These are phyloP conservation scores for Itoplectis maculator DNA, from an alignment of 2,888 invertebrate species.

Conservation along the genomic window DNA sequence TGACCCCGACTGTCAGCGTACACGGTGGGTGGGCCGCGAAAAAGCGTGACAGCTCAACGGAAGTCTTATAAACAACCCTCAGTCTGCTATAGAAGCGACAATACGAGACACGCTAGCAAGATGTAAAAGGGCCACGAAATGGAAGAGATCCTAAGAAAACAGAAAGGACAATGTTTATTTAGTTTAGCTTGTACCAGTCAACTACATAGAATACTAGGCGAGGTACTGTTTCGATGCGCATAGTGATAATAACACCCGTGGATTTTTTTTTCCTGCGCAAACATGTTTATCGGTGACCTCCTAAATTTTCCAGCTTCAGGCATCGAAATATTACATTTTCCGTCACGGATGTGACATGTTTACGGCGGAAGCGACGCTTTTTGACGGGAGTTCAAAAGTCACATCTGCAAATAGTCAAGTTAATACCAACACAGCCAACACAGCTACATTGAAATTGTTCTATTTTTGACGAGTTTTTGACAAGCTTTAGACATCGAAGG, in stretches of 20 bases:
- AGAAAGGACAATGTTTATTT: constrained; percentile 10
- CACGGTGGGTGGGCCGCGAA: constrained; percentile 45
- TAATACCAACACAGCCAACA: too few species aligned
- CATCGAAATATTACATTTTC: constrained; percentile 17
- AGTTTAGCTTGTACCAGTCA: not conserved
- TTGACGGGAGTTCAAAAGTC: too few species aligned
- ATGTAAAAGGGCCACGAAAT: constrained; percentile 43
- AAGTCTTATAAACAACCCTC: constrained; percentile 81
- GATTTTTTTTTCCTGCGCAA: too few species aligned
- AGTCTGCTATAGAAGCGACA: constrained; percentile 70
- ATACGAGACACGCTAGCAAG: constrained; percentile 58
- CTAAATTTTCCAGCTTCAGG: not conserved
- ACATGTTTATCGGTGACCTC: too few species aligned
- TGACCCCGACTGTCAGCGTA: constrained; percentile 68
- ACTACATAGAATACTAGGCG: not conserved
- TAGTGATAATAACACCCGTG: too few species aligned
- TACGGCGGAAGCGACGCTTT: too few species aligned
- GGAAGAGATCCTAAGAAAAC: constrained; percentile 12
- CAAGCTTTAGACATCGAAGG: too few species aligned
- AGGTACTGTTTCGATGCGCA: too few species aligned
- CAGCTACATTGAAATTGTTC: too few species aligned
- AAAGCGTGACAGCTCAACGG: constrained; percentile 77
- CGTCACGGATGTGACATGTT: too few species aligned
- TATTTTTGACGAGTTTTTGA: too few species aligned
- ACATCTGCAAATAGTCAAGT: too few species aligned